These are phyloP conservation scores for Gambelia wislizenii DNA, from an alignment of 2,797 vertebrate genomes.

Conservation along the genomic window DNA sequence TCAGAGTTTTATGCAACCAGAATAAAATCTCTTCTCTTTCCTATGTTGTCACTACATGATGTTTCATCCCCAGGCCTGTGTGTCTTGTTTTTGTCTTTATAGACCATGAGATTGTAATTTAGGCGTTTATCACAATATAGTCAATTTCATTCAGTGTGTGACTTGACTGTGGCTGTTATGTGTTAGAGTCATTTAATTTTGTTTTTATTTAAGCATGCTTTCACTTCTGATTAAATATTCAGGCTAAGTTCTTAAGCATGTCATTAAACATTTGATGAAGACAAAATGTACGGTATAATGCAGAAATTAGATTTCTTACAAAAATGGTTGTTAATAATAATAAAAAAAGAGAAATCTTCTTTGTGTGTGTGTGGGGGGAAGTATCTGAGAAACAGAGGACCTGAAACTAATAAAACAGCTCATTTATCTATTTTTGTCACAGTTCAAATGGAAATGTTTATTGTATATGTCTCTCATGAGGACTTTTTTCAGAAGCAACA, in stretches of 20 bases:
- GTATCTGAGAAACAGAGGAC: background rate
- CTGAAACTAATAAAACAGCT: background rate
- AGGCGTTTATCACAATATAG: background rate
- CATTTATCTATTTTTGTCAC: background rate
- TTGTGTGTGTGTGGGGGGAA: background rate
- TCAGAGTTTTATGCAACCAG: background rate
- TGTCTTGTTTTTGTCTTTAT: constrained; percentile 24
- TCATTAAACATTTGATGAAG: background rate
- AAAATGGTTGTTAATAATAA: background rate
- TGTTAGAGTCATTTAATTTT: constrained; percentile 16
- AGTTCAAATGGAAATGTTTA: background rate
- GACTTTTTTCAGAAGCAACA: background rate
- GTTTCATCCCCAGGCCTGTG: background rate
- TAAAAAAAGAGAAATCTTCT: background rate
- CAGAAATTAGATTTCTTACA: background rate
- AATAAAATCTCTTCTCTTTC: background rate
- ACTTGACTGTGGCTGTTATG: background rate
- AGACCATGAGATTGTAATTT: constrained; percentile 9
- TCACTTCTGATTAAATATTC: background rate
- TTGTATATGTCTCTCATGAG: background rate
- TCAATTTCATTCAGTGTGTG: background rate
- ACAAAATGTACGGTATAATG: background rate
- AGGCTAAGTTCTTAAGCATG: background rate
- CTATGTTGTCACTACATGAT: background rate
- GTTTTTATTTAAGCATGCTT: constrained; percentile 27